Conservation (phyloP, 2,888 invertebrate genomes). For the Microchrysa polita region DNA sequence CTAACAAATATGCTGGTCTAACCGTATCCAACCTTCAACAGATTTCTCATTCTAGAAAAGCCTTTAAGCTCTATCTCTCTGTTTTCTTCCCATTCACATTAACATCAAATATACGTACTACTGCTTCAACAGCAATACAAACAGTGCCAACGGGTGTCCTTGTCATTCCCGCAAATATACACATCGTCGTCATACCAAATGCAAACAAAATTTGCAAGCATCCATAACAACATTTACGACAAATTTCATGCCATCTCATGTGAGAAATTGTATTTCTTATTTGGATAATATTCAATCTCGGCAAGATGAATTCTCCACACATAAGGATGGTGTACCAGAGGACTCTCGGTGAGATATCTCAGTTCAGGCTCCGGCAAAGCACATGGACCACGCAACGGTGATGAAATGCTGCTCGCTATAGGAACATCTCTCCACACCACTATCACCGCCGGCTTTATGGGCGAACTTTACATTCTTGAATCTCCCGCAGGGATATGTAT, state of each 20-base stretch:
- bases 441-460: neutral
- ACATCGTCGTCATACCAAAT: neutral
- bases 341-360: neutral
- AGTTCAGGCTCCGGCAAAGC: neutral
- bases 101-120: too few relatives aligned
- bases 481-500: neutral
- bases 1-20: too few relatives aligned
- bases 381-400: neutral
- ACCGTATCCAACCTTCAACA: too few relatives aligned
- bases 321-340: too few relatives aligned
- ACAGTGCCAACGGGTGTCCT: neutral
- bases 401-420: neutral
- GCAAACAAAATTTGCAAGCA: constrained; percentile 4
- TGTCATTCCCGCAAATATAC: too few relatives aligned
- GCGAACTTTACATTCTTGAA: neutral
- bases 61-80: too few relatives aligned
- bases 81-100: too few relatives aligned
- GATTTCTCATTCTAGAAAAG: too few relatives aligned
- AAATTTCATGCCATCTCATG: constrained; percentile 39
- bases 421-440: neutral
- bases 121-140: neutral
- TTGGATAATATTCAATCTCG: constrained; percentile 39
- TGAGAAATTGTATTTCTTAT: constrained; percentile 40
- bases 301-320: constrained; percentile 28
- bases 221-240: constrained; percentile 36